phyloP scores from a whole-genome alignment of 2,113 vertebrate genomes.

The Vanacampus margaritifer region DNA sequence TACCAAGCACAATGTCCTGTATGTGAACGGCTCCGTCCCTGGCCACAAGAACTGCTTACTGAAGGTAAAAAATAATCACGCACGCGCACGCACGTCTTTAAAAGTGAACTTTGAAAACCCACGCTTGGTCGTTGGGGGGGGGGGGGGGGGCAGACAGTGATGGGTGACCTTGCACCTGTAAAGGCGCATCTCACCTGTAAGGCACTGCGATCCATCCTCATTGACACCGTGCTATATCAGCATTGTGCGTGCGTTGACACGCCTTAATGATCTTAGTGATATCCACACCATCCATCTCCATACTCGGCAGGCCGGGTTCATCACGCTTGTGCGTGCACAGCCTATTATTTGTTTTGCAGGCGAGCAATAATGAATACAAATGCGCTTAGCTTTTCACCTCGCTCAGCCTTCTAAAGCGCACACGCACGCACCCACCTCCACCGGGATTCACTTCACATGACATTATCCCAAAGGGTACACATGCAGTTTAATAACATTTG shows the following conservation, averaged over 20 bases:
- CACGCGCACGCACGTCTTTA: slow-evolving; percentile 2
- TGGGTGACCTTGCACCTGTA: slow-evolving; percentile 57
- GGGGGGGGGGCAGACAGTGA: no score
- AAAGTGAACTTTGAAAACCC: slow-evolving; percentile 13
- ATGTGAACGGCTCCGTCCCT: slow-evolving; percentile 88
- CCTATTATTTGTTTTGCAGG: slow-evolving; percentile 54
- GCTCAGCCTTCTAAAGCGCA: slow-evolving; percentile 22
- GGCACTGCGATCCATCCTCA: slow-evolving; percentile 52
- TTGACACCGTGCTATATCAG: slow-evolving; percentile 52
- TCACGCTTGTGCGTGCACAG: background rate
- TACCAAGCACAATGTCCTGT: slow-evolving; percentile 87
- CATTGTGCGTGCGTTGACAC: slow-evolving; percentile 10
- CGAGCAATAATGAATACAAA: slow-evolving; percentile 67
- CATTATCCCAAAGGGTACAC: slow-evolving; percentile 10
- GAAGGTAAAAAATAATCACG: slow-evolving; percentile 79
- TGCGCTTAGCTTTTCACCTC: slow-evolving; percentile 37
- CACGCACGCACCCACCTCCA: slow-evolving; percentile 1
- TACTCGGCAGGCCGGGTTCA: slow-evolving; percentile 28
- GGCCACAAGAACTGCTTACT: slow-evolving; percentile 90
- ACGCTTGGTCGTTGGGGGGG: no score
- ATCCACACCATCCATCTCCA: slow-evolving; percentile 47
- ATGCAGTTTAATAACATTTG: slow-evolving; percentile 21
- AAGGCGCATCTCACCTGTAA: slow-evolving; percentile 37
- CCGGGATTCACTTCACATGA: slow-evolving; percentile 10
- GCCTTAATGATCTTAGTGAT: slow-evolving; percentile 50